Conservation (phyloP, 2,113 vertebrate genomes). For the Uropsilus gracilis region DNA sequence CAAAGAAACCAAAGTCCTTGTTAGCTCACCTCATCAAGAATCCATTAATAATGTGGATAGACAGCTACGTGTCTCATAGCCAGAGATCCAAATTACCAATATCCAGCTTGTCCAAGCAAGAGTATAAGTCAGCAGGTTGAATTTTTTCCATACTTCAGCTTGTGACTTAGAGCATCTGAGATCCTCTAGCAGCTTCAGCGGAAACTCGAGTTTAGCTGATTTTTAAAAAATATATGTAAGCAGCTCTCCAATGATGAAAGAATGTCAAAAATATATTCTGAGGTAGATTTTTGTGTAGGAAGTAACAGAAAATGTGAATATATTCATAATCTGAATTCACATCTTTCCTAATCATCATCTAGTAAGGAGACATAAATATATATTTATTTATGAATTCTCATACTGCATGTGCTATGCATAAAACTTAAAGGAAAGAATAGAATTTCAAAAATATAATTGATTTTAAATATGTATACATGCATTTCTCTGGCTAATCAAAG, state of each 20-base stretch:
- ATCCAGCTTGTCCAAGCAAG: conserved; percentile 56
- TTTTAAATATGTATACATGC: neutral
- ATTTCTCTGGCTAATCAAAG: neutral
- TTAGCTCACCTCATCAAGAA: conserved; percentile 19
- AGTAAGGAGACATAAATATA: neutral
- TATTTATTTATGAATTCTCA: neutral
- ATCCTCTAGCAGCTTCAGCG: conserved; percentile 70
- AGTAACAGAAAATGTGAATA: conserved; percentile 42
- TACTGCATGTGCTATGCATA: neutral
- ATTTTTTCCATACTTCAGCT: conserved; percentile 64
- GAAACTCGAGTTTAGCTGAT: conserved; percentile 67
- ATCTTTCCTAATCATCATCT: neutral
- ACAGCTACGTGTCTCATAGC: conserved; percentile 9
- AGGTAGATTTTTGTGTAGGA: conserved; percentile 13
- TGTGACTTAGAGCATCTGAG: conserved; percentile 57
- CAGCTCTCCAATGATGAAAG: conserved; percentile 42
- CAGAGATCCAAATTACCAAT: conserved; percentile 47
- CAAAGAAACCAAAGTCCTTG: neutral
- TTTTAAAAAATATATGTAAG: neutral
- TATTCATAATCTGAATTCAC: neutral
- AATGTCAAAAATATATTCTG: conserved; percentile 40
- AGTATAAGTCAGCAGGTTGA: conserved; percentile 52
- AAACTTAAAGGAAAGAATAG: neutral
- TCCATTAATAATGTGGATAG: conserved; percentile 37
- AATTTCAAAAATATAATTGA: conserved; percentile 20